A percentile compares a stretch with the other conserved stretches of the same genome.
Conservation (phyloP, 2,113 vertebrate species). For the Brachionichthys hirsutus region DNA sequence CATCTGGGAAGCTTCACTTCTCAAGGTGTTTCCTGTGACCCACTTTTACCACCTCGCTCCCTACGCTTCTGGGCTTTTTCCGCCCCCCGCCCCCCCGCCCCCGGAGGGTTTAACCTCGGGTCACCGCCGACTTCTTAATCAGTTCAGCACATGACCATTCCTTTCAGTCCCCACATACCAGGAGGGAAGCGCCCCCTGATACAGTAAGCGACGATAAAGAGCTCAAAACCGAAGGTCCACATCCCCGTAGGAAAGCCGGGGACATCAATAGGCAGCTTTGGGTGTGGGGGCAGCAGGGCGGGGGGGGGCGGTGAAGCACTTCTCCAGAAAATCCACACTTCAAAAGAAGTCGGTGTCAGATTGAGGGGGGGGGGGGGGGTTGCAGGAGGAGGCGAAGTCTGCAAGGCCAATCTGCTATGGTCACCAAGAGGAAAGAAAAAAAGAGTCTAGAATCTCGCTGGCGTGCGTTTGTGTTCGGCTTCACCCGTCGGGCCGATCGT, state of each 20-base stretch:
- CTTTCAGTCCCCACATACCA: constrained; percentile 73
- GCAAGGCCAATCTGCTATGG: constrained; percentile 55
- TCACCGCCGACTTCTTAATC: constrained; percentile 73
- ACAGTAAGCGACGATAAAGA: constrained; percentile 75
- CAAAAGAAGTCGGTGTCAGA: constrained; percentile 67
- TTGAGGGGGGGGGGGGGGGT: constrained; percentile 1
- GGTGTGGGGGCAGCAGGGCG: constrained; percentile 34
- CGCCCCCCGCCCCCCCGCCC: not conserved
- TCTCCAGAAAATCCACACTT: constrained; percentile 74
- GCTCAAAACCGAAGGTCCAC: constrained; percentile 60
- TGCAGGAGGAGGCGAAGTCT: constrained; percentile 35
- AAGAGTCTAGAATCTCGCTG: constrained; percentile 38
- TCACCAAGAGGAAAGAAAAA: constrained; percentile 45
- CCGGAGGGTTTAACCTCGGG: constrained; percentile 71
- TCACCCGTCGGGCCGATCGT: constrained; percentile 52
- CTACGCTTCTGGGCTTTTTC: constrained; percentile 43
- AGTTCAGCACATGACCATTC: constrained; percentile 74
- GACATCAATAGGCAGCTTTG: constrained; percentile 74
- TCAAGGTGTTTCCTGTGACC: constrained; percentile 45
- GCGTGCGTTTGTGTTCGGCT: constrained; percentile 47
- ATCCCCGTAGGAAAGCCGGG: constrained; percentile 59
- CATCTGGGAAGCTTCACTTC: constrained; percentile 47
- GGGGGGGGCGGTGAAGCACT: constrained; percentile 53
- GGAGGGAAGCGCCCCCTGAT: constrained; percentile 73
- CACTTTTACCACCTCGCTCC: constrained; percentile 45